Base-by-base conservation (phyloP, 2,888 invertebrate species). In the Lysandra bellargus region DNA sequence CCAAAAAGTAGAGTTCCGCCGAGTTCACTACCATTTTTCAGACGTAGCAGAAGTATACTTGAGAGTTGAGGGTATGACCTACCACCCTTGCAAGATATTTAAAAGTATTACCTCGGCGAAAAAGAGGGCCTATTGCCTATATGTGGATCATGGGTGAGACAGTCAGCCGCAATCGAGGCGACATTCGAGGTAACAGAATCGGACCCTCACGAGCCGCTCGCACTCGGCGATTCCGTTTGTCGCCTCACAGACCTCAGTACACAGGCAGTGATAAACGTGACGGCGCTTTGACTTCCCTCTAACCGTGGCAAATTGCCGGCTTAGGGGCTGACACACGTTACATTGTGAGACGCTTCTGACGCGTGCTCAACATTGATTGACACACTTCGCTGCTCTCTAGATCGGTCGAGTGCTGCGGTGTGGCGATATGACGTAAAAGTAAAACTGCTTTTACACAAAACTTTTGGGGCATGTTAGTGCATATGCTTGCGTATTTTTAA, bases 171-270 rank as follows among this genome's bases (percentile, higher is more conserved):
- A 87, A 89, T n/a, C n/a, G 23, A 61, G 23, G 2, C 61, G 9
- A 6, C 1, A 1, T n/a, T 61, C 5, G n/a, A 1, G 23, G 23
- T 61, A 61, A n/a, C 6, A 23, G 61, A n/a, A 61, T n/a, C 4
- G 61, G 7, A 23, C 69, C 14, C 14, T 33, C 69, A 64, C 33
- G 69, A 69, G 14, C 33, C 69, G 69, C 33, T 88, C 91, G 92
- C 91, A 92, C 93, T 94, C 90, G 90, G 89, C 90, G 90, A 94
- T 94, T 94, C 94, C 91, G 93, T 94, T 93, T 94, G 94, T 92
- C 92, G 89, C 89, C 88, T 89, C 89, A 83, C 88, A 88, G 89
- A 88, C 87, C 88, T 90, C 91, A 88, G 87, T 89, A 87, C 88
- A 89, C 90, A 89, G 89, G 89, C 91, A 90, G 91, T 91, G 92